Base-by-base conservation (phyloP, 2,797 vertebrate genomes). In the Lutra lutra region DNA sequence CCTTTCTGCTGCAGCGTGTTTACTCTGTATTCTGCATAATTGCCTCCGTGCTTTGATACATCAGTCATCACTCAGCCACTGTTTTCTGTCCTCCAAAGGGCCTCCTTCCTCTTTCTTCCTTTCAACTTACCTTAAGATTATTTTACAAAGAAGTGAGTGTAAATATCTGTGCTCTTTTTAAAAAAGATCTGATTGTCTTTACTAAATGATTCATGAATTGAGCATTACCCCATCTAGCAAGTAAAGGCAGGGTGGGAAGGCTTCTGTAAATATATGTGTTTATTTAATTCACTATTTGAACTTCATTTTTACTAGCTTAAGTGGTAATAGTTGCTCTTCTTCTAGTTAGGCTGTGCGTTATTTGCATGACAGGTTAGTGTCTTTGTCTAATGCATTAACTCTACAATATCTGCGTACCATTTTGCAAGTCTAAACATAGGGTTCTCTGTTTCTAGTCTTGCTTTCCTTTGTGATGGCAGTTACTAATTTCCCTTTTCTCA, bases 81-180 rank as follows among this genome's bases (percentile, higher is more conserved):
- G 27, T 46, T 87, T 92, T 80, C 66, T 89, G 9, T 66, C 56
- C 86, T 98, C 97, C 97, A 94, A 51, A 89, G 82, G 54, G 9
- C 4, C 51, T 21, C 60, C 48, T 88, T 88, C 32, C 68, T 73
- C n/a, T 79, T 95, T 95, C 56, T 95, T 92, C 38, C 29, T 96
- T 91, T 93, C 86, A 72, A 68, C 66, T 70, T 32, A 72, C 62
- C 56, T 82, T 95, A 83, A 60, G 70, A 23, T 64, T 86, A 10
- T 84, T 56, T 79, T 80, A 79, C 85, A 38, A 93, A 96, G n/a
- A 20, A 93, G 18, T 51, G 23, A 95, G 51, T 97, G 64, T 93
- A 60, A 91, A 54, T 91, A 92, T 17, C 20, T 94, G 18, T 84
- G 64, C 1, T 83, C 64, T 48, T 46, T 29, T 73, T 70, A 21